Evolutionary conservation across 2,888 invertebrate species (phyloP).

Genomic region (Drosophila nigricruria): DNA sequence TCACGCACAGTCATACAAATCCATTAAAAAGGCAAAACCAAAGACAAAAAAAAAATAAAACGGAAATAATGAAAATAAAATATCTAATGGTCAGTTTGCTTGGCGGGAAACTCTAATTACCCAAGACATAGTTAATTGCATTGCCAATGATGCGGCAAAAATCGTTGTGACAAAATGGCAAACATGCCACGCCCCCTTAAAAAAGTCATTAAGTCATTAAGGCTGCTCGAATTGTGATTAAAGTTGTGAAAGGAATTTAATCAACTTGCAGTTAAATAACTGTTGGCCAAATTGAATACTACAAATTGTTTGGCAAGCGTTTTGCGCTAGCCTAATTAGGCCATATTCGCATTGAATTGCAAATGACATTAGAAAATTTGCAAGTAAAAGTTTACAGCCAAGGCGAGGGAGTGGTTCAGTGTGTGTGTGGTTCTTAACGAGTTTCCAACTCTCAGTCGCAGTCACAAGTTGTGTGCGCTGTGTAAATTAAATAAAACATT

Average conservation of each 20-base stretch:
- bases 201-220: constrained; percentile 73
- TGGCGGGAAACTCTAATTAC: constrained; percentile 57
- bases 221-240: constrained; percentile 67
- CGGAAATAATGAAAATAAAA: constrained; percentile 17
- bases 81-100: constrained; percentile 17
- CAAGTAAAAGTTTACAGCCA: constrained; percentile 42
- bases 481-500: constrained; percentile 71
- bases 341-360: constrained; percentile 67
- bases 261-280: constrained; percentile 39
- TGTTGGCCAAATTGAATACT: constrained; percentile 30
- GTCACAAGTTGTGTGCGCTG: constrained; percentile 29
- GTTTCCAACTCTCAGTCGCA: constrained; percentile 32
- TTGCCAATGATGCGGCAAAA: constrained; percentile 76
- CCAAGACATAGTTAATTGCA: constrained; percentile 71
- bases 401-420: neutral
- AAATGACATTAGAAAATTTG: constrained; percentile 64
- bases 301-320: constrained; percentile 26
- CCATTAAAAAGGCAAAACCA: constrained; percentile 46
- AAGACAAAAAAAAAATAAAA: constrained; percentile 1
- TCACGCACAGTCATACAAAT: constrained; percentile 70
- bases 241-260: constrained; percentile 51
- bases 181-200: constrained; percentile 1
- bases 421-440: constrained; percentile 53
- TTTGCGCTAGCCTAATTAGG: constrained; percentile 55
- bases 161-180: constrained; percentile 39